These are phyloP conservation scores for Eretmocerus hayati DNA, from an alignment of 2,888 invertebrate species.

Conservation along the genomic window DNA sequence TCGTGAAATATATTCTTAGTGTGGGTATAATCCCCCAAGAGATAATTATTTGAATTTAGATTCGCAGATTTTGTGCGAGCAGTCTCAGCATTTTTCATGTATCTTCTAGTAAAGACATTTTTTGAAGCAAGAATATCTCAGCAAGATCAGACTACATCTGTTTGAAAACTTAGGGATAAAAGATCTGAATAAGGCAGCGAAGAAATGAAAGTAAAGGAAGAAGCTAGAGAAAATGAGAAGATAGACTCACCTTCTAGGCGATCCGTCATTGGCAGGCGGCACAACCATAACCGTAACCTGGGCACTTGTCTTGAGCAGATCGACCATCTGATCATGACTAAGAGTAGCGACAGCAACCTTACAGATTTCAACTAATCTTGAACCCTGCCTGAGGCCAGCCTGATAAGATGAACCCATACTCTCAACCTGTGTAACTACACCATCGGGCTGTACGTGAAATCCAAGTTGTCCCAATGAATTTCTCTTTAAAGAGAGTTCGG, in stretches of 20 bases:
- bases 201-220: too few species aligned
- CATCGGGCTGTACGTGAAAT: conserved; percentile 87
- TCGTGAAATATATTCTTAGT: too few species aligned
- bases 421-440: conserved; percentile 91
- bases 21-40: too few species aligned
- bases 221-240: not conserved
- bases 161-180: too few species aligned
- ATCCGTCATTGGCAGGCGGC: conserved; percentile 64
- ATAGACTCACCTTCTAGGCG: conserved; percentile 53
- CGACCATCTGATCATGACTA: conserved; percentile 88
- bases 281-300: conserved; percentile 79
- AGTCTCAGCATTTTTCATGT: too few species aligned
- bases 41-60: too few species aligned
- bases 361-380: conserved; percentile 84
- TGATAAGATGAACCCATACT: conserved; percentile 62
- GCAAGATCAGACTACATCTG: too few species aligned
- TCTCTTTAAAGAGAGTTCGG: conserved; percentile 73
- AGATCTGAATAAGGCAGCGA: too few species aligned
- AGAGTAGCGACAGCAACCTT: conserved; percentile 84
- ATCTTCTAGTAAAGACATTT: too few species aligned
- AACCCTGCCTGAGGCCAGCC: conserved; percentile 84
- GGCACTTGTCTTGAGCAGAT: conserved; percentile 80
- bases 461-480: conserved; percentile 81
- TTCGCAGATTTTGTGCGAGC: too few species aligned
- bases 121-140: too few species aligned